These are phyloP conservation scores for Branchellion lobata DNA, from an alignment of 2,888 invertebrate species.

Conservation along the genomic window DNA sequence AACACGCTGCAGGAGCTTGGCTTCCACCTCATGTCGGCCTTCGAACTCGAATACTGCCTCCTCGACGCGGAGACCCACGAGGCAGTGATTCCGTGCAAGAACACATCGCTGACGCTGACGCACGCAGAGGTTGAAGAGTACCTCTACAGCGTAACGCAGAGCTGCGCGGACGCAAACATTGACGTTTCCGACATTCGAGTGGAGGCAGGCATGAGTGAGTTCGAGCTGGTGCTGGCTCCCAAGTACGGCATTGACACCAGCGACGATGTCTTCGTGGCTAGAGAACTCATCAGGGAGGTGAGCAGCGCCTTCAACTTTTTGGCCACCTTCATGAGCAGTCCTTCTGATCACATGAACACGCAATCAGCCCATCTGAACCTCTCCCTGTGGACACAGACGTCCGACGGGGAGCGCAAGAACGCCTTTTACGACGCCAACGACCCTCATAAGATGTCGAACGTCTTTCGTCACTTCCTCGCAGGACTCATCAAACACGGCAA, in stretches of 20 bases:
- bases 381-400: conserved; percentile 48
- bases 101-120: conserved; percentile 4
- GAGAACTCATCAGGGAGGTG: conserved; percentile 46
- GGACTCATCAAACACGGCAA: conserved; percentile 48
- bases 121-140: conserved; percentile 43
- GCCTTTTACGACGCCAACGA: conserved; percentile 44
- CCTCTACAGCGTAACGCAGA: conserved; percentile 34
- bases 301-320: not conserved
- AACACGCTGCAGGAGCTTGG: conserved; percentile 43
- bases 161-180: conserved; percentile 21
- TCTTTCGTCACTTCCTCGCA: conserved; percentile 48
- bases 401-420: conserved; percentile 24
- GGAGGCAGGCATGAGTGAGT: conserved; percentile 43
- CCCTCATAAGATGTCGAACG: conserved; percentile 39
- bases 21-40: conserved; percentile 44
- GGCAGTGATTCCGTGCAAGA: conserved; percentile 35
- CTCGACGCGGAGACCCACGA: conserved; percentile 36
- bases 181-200: conserved; percentile 13
- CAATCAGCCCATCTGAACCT: conserved; percentile 50
- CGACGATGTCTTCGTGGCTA: conserved; percentile 42
- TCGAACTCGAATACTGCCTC: conserved; percentile 49
- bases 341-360: not conserved
- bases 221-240: conserved; percentile 44
- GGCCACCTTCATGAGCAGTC: conserved; percentile 48
- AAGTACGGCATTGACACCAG: conserved; percentile 35